Base-by-base conservation (phyloP, 2,888 invertebrate species). In the Acronicta aceris region DNA sequence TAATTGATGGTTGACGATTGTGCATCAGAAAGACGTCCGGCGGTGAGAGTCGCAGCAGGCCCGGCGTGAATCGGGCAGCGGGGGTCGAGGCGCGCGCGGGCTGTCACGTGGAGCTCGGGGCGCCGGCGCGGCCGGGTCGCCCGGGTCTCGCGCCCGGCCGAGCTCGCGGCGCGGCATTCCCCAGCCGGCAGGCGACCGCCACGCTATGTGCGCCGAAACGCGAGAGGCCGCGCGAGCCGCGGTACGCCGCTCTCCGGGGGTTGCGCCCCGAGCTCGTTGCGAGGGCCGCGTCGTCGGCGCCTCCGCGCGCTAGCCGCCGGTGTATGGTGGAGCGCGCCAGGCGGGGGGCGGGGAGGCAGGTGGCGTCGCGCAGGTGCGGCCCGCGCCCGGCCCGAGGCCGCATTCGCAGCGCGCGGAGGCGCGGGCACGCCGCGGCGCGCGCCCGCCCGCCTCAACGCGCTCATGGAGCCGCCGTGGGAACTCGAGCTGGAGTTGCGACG, bases 401-500 rank as follows among this genome's bases (percentile, higher is more conserved):
- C 85, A 84, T 85, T 87, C 83, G 85, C 78, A 83, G 87, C 85
- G 85, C 85, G 86, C 85, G 88, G 86, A 87, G 89, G 87, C 87
- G 87, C 88, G 88, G 87, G 88, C 86, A 83, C 88, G 87, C 88
- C 85, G 84, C 85, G 85, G 89, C 87, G 88, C 87, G 89, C 88
- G 89, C 82, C 86, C 87, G 87, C 85, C 84, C 88, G 86, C 87
- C 89, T 85, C 86, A 82, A 78, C 89, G 89, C 86, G 89, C 89
- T 89, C 89, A 95, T 95, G 94, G 95, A 95, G 93, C 89, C 93
- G 81, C 93, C 93, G 76, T 95, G 96, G 95, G 96, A 96, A 88
- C 95, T 97, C 84, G 97, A 98, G 92, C 96, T 97, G 88, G 98
- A 98, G 95, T 96, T 98, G 92, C 96, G 97, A 89, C 96, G 97